Percentiles rank a stretch among this genome's conserved stretches.
Evolutionary conservation across 1,140 invertebrate genomes (phyloP).

Genomic region (Plectrocnemia conspersa): DNA sequence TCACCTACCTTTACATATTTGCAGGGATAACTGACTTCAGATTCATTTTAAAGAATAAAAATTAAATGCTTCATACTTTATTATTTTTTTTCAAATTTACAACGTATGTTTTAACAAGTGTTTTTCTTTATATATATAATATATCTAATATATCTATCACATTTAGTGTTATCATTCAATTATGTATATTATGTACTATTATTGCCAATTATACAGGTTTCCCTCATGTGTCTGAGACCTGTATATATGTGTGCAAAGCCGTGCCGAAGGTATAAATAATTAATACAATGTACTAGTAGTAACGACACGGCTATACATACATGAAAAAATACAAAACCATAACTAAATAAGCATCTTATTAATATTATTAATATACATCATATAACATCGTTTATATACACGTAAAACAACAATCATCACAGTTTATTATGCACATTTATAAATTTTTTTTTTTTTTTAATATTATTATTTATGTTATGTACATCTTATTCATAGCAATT

Average conservation of each 20-base stretch:
- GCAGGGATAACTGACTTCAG: neutral
- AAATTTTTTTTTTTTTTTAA: too few species aligned
- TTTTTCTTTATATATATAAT: too few species aligned
- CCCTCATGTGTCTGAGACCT: too few species aligned
- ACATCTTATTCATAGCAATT: neutral
- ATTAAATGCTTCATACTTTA: neutral
- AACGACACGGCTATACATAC: neutral
- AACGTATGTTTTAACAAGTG: slow-evolving; percentile 7
- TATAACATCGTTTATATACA: slow-evolving; percentile 15
- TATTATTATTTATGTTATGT: neutral
- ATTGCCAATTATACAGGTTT: too few species aligned
- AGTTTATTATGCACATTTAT: slow-evolving; percentile 20
- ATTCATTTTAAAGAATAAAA: neutral
- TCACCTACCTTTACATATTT: neutral
- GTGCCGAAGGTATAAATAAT: neutral
- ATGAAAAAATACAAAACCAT: neutral
- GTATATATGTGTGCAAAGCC: neutral
- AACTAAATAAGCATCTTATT: slow-evolving; percentile 11
- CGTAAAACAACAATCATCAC: slow-evolving; percentile 19
- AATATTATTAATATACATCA: slow-evolving; percentile 13
- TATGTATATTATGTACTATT: too few species aligned
- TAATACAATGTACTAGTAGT: neutral
- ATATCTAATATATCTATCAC: too few species aligned
- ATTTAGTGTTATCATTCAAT: too few species aligned
- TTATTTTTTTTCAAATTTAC: neutral